Evolutionary conservation across 1,140 invertebrate species (phyloP).

Genomic region (Dendroctonus ponderosae): DNA sequence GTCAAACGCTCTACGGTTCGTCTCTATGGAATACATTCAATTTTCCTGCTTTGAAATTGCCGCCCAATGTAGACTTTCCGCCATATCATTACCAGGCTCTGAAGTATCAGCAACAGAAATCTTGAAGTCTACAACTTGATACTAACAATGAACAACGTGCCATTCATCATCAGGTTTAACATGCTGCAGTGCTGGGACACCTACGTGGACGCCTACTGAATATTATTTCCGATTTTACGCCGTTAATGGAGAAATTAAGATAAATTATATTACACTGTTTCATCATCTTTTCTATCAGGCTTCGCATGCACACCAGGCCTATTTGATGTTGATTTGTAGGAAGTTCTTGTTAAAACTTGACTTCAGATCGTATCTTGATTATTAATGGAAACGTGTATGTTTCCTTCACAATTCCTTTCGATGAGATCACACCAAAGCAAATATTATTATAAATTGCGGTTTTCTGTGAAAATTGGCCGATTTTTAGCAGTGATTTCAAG

Average conservation of each 20-base stretch:
- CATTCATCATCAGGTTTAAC: neutral
- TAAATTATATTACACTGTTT: conserved; percentile 1
- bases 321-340: neutral
- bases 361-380: conserved; percentile 1
- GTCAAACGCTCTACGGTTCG: neutral
- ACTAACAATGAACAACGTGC: neutral
- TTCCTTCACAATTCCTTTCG: too few species aligned
- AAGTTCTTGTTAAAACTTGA: neutral
- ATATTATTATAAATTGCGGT: too few species aligned
- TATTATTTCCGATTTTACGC: neutral
- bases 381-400: neutral
- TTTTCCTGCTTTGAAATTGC: neutral
- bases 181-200: conserved; percentile 5
- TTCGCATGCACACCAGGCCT: too few species aligned
- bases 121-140: neutral
- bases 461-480: too few species aligned
- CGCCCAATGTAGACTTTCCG: conserved; percentile 1
- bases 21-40: too few species aligned
- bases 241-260: conserved; percentile 1
- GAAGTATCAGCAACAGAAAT: conserved; percentile 6
- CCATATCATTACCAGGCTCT: conserved; percentile 3
- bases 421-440: too few species aligned
- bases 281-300: neutral
- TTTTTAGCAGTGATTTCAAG: too few species aligned
- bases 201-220: conserved; percentile 3